Evolutionary conservation across 2,113 vertebrate species (phyloP).

Genomic region (Ifrita kowaldi): DNA sequence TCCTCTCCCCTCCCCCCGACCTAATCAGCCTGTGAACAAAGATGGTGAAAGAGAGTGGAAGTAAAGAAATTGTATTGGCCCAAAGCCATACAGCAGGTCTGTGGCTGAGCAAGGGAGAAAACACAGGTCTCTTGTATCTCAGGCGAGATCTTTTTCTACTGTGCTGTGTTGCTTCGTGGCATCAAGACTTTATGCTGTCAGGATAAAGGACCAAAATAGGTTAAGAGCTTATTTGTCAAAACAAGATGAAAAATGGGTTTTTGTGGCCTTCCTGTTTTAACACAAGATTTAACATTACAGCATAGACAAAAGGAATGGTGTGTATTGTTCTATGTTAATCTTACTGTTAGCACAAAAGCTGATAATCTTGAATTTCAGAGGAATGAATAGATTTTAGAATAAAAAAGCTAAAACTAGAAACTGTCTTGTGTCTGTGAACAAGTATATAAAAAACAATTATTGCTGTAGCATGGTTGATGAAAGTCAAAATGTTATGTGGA

Average conservation of each 20-base stretch:
- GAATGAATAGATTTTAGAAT: background rate
- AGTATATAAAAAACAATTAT: background rate
- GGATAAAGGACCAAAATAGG: background rate
- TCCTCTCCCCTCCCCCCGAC: fast-evolving
- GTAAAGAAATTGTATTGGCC: background rate
- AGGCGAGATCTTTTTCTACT: background rate
- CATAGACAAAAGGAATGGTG: background rate
- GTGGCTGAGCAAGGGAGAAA: background rate
- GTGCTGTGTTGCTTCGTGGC: background rate
- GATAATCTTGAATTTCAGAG: background rate
- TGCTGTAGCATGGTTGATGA: background rate
- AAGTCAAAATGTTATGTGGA: background rate
- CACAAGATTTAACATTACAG: background rate
- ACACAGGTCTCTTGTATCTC: background rate
- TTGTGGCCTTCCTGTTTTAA: background rate
- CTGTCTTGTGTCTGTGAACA: background rate
- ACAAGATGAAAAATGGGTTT: background rate
- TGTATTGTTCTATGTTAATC: background rate
- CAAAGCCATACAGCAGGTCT: background rate
- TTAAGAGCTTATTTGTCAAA: background rate
- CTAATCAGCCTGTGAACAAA: background rate
- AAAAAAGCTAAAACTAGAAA: background rate
- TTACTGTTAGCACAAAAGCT: background rate
- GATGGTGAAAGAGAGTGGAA: background rate
- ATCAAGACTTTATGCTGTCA: background rate